These are phyloP conservation scores for Scolopax bukidnonensis DNA, from an alignment of 2,797 vertebrate genomes.

Conservation along the genomic window DNA sequence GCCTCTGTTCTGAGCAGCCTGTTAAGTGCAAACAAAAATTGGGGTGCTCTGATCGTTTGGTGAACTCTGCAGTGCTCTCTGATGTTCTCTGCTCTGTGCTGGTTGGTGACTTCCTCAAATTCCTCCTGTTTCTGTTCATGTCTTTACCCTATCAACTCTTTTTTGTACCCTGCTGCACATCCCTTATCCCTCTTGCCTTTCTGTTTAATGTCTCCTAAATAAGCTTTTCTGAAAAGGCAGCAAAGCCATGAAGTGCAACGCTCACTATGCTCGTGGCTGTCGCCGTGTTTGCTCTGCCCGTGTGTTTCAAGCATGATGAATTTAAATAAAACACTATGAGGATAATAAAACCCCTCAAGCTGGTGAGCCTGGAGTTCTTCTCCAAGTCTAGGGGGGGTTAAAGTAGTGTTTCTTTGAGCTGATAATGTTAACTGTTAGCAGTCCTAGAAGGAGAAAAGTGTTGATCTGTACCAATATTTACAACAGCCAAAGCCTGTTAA, in stretches of 20 bases:
- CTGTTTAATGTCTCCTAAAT: not conserved
- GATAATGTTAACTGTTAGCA: not conserved
- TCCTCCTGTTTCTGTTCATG: not conserved
- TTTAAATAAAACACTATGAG: not conserved
- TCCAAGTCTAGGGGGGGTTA: not conserved
- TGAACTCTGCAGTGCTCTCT: not conserved
- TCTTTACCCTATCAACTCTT: fast-evolving
- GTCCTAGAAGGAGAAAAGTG: not conserved
- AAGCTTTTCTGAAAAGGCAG: not conserved
- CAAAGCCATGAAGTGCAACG: not conserved
- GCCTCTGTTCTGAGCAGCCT: not conserved
- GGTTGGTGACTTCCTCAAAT: not conserved
- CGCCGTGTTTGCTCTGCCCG: not conserved
- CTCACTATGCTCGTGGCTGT: fast-evolving
- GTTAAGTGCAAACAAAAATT: not conserved
- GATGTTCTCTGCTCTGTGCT: not conserved
- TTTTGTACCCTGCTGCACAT: not conserved
- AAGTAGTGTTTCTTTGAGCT: not conserved
- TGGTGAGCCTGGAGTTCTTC: not conserved
- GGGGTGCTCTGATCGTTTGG: not conserved
- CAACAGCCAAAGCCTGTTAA: not conserved
- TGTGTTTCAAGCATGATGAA: not conserved
- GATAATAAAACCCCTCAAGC: not conserved
- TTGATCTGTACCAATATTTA: not conserved
- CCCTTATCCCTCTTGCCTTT: not conserved